phyloP scores from a whole-genome alignment of 2,113 vertebrate species.

The Macrotis lagotis region DNA sequence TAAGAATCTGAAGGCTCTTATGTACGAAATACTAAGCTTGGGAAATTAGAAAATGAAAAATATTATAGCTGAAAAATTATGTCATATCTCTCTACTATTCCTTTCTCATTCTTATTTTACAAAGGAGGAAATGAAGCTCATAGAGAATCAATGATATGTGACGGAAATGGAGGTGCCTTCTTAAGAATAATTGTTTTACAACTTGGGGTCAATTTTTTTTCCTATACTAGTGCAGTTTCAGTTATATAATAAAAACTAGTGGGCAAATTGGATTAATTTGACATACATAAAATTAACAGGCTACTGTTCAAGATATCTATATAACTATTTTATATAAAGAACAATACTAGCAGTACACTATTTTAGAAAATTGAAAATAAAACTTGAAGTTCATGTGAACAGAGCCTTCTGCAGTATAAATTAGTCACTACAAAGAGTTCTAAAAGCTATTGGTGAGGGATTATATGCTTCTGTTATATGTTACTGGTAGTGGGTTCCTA shows the following conservation, averaged over 20 bases:
- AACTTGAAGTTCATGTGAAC: not conserved
- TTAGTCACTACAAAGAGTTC: not conserved
- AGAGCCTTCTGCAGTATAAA: not conserved
- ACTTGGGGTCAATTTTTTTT: not conserved
- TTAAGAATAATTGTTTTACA: not conserved
- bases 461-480: not conserved
- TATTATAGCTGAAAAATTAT: too few relatives aligned
- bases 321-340: not conserved
- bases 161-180: not conserved
- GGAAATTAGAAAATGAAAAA: too few relatives aligned
- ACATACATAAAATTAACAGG: not conserved
- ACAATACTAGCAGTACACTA: not conserved
- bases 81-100: too few relatives aligned
- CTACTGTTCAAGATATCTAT: not conserved
- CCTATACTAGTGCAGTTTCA: not conserved
- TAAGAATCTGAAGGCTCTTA: too few relatives aligned
- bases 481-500: slow-evolving; percentile 7
- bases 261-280: not conserved
- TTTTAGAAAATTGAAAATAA: not conserved
- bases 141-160: not conserved
- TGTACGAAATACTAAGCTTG: too few relatives aligned
- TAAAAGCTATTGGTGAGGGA: slow-evolving; percentile 14
- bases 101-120: too few relatives aligned
- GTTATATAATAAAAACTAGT: not conserved
- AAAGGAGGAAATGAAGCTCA: too few relatives aligned